Conservation (phyloP, 2,797 vertebrate genomes). For the Myripristis murdjan region DNA sequence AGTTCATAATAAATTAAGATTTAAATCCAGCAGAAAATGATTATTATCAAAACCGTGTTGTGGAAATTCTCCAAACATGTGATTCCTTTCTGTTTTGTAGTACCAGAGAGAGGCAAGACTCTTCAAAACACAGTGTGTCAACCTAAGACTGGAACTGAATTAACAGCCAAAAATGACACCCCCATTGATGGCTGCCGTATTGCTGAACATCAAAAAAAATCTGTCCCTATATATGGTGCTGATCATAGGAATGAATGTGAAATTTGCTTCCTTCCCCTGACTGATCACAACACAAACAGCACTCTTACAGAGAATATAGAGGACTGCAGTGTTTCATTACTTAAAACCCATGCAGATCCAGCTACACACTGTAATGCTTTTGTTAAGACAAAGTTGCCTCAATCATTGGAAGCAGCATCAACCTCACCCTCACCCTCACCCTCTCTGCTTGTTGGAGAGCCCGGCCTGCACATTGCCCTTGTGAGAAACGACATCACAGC, state of each 20-base stretch:
- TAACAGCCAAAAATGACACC: not conserved
- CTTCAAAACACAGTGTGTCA: not conserved
- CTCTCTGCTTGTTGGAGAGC: constrained; percentile 45
- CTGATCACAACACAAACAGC: not conserved
- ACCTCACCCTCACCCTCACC: constrained; percentile 60
- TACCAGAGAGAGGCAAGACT: not conserved
- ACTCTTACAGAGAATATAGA: constrained; percentile 6
- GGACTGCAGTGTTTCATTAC: constrained; percentile 47
- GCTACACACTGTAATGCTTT: not conserved
- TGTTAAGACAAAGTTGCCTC: no score
- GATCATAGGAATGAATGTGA: no score
- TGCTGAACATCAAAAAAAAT: not conserved
- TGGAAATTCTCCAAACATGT: not conserved
- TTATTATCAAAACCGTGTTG: not conserved
- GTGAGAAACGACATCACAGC: not conserved
- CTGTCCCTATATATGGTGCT: not conserved
- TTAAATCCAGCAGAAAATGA: not conserved
- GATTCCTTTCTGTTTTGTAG: not conserved
- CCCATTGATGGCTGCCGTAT: no score
- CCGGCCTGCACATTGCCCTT: not conserved
- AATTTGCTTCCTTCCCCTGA: not conserved
- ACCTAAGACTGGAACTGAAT: not conserved
- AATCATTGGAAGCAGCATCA: no score
- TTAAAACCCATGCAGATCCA: constrained; percentile 11
- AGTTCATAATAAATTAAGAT: no score